Percentiles rank a stretch among this genome's conserved stretches.
Evolutionary conservation across 2,888 invertebrate genomes (phyloP).

Genomic region (Ypsolopha scabrella): DNA sequence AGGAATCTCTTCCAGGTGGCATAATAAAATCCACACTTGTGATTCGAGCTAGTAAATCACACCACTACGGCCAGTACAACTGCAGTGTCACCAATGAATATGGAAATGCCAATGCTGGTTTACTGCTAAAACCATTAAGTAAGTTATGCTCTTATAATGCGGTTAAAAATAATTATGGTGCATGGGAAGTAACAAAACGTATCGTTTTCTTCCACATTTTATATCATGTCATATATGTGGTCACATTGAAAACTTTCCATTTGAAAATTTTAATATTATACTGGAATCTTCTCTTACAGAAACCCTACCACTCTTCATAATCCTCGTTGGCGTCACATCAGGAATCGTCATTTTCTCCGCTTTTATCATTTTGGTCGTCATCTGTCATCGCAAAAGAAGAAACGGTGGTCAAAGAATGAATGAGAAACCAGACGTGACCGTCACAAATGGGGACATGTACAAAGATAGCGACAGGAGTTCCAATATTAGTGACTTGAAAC

Average conservation of each 20-base stretch:
- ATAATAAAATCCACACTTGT: conserved; percentile 84
- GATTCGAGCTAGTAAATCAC: conserved; percentile 84
- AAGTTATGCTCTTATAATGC: conserved; percentile 49
- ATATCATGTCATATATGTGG: not conserved
- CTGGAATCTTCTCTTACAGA: conserved; percentile 59
- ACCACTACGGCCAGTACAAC: conserved; percentile 93
- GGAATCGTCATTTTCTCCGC: conserved; percentile 87
- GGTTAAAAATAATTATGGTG: not conserved
- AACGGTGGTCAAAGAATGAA: conserved; percentile 53
- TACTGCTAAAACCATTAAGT: conserved; percentile 90
- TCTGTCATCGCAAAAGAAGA: conserved; percentile 77
- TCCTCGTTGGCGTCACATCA: conserved; percentile 86
- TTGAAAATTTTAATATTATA: too few relatives aligned
- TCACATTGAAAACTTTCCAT: too few relatives aligned
- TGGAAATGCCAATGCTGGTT: conserved; percentile 86
- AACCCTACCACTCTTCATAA: conserved; percentile 82
- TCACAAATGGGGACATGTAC: conserved; percentile 57
- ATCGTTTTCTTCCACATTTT: too few relatives aligned
- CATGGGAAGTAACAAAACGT: too few relatives aligned
- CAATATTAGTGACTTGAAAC: conserved; percentile 91
- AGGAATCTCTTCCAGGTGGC: conserved; percentile 80
- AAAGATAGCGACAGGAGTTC: conserved; percentile 90
- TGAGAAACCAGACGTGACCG: conserved; percentile 71
- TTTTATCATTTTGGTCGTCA: conserved; percentile 82
- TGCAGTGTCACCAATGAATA: conserved; percentile 93